Evolutionary conservation across 2,797 vertebrate genomes (phyloP), one percentile per base, ranked within the genome.

Genomic region (Numenius phaeopus): DNA sequence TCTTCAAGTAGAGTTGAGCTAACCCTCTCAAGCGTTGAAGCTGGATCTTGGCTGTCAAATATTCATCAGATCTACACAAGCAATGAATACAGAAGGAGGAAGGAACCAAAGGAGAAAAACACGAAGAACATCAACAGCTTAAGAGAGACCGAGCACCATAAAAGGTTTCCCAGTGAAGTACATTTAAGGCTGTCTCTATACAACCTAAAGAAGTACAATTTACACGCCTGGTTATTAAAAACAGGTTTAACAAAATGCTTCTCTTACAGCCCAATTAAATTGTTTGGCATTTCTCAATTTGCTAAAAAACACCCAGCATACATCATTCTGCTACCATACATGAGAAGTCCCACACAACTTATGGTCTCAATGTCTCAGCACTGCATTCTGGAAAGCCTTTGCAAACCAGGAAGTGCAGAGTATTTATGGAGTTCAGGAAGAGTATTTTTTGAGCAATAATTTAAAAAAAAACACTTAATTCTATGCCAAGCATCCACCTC

Each of bases 261-360:
- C 76, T 58, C 79, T 82, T 88, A 70, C 42, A 95, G 80, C 46
- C 61, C 77, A 93, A 97, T 94, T 97, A 95, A 95, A 95, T 95
- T 79, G 76, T 83, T 72, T 95, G 95, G 91, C 95, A 94, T 90
- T 95, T 95, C 80, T 94, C 87, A 90, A 93, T 94, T 92, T 83
- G 94, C 46, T 95, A 76, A 96, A 91, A 90, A 94, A 52, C 82
- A 94, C 86, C 58, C 86, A 89, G 90, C 90, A 94, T 90, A 95
- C 73, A 96, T 90, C 67, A 87, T 93, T 95, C 89, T 90, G 90
- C 70, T 94, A 91, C 94, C 88, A 81, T 86, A 93, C 96, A 95
- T 1, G 54, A 84, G 67, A 89, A 96, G 91, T 94, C 96, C 92
- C 94, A 97, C 91, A 96, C 95, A 96, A 95, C 94, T 89, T 96